A percentile compares a stretch with the other conserved stretches of the same genome.
These are phyloP conservation scores for Marcusenius ussheri DNA, from an alignment of 2,113 vertebrate genomes.

Conservation along the genomic window DNA sequence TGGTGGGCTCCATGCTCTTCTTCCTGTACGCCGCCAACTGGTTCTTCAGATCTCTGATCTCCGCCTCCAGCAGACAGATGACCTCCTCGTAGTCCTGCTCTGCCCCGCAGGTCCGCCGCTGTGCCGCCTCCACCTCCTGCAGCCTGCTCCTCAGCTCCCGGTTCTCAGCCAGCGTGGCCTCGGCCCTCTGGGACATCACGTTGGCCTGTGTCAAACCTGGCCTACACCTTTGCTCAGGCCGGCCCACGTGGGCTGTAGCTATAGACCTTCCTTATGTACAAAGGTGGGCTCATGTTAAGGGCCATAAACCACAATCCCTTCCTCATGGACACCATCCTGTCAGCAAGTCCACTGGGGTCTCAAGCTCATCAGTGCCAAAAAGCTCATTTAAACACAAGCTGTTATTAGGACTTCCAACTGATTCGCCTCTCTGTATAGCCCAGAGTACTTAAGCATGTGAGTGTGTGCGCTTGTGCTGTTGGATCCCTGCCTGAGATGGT, in stretches of 20 bases:
- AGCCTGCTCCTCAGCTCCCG: conserved; percentile 65
- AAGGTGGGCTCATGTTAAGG: background rate
- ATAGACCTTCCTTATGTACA: background rate
- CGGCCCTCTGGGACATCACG: conserved; percentile 60
- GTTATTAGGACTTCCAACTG: background rate
- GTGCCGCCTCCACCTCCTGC: conserved; percentile 58
- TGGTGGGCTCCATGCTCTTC: conserved; percentile 43
- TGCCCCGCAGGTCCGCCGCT: conserved; percentile 59
- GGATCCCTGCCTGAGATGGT: background rate
- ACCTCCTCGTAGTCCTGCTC: conserved; percentile 88
- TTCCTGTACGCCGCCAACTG: conserved; percentile 62
- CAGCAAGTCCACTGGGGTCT: background rate
- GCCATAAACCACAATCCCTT: background rate
- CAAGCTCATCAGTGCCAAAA: background rate
- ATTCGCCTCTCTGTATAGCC: background rate
- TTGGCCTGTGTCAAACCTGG: background rate
- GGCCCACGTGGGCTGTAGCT: background rate
- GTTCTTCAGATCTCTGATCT: conserved; percentile 80
- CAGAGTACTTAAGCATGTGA: background rate
- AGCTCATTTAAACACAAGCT: background rate
- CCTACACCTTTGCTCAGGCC: background rate
- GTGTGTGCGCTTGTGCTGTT: background rate
- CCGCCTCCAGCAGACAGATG: conserved; percentile 78
- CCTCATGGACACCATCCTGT: background rate
- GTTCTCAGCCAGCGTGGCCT: conserved; percentile 71